Percentiles rank a stretch among this genome's conserved stretches.
These are phyloP conservation scores for Trypoxylon attenuatum DNA, from an alignment of 2,888 invertebrate species.

Conservation along the genomic window DNA sequence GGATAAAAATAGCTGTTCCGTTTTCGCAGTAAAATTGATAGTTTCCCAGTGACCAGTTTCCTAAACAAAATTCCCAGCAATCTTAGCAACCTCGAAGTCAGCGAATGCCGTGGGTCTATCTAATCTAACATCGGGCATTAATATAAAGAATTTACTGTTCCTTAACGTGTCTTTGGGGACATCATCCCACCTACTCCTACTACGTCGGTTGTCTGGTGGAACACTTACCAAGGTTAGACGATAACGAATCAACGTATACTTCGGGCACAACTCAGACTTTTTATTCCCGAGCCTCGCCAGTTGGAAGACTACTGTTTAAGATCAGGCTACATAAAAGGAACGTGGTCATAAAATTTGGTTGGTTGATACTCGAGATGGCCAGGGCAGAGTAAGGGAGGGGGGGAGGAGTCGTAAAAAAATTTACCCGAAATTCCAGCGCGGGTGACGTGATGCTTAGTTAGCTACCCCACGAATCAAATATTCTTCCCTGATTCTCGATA, in stretches of 20 bases:
- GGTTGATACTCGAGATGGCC: slow-evolving; percentile 37
- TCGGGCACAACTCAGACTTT: slow-evolving; percentile 15
- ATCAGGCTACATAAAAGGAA: slow-evolving; percentile 29
- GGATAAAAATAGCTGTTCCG: no score
- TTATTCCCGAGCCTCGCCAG: slow-evolving; percentile 5
- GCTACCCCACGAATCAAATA: slow-evolving; percentile 21
- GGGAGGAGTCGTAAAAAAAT: background rate
- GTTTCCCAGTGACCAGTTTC: no score
- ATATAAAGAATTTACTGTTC: no score
- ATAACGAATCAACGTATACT: background rate
- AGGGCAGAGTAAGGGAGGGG: slow-evolving; percentile 3
- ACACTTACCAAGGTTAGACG: background rate
- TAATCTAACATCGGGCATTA: no score
- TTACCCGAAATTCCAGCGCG: slow-evolving; percentile 30
- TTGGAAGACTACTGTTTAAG: slow-evolving; percentile 34
- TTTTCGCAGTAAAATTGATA: no score
- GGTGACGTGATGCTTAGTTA: background rate
- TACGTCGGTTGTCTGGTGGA: no score
- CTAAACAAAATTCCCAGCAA: no score
- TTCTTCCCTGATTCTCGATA: slow-evolving; percentile 38
- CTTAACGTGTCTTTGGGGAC: no score
- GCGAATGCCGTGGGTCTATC: no score
- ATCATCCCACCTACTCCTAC: no score
- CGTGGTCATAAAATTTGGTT: slow-evolving; percentile 42
- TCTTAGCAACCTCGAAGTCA: no score